Evolutionary conservation across 2,888 invertebrate species (phyloP).

Genomic region (Onchidella celtica): DNA sequence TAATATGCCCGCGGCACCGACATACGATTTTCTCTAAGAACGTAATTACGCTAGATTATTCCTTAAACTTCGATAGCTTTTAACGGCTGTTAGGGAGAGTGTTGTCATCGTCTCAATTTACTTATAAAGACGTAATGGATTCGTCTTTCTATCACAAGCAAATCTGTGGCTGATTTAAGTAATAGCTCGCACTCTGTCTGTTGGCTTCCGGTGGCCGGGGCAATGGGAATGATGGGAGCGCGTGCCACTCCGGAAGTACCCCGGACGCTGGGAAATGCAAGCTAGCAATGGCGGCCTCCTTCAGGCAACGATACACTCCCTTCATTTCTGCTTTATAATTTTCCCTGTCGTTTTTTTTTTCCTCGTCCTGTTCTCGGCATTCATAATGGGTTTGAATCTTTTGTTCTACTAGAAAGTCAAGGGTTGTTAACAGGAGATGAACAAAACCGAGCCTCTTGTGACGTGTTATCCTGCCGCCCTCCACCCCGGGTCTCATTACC

Average conservation of each 20-base stretch:
- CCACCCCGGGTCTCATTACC: constrained; percentile 32
- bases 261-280: constrained; percentile 50
- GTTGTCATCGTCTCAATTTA: constrained; percentile 51
- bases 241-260: constrained; percentile 47
- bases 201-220: constrained; percentile 44
- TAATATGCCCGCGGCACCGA: constrained; percentile 49
- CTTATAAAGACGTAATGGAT: constrained; percentile 51
- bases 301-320: constrained; percentile 48
- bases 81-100: constrained; percentile 47
- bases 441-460: constrained; percentile 38
- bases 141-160: constrained; percentile 48
- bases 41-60: constrained; percentile 55
- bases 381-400: constrained; percentile 39
- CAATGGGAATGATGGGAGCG: constrained; percentile 43
- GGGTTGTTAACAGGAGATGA: constrained; percentile 34
- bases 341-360: constrained; percentile 10
- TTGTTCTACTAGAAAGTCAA: constrained; percentile 36
- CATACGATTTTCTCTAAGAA: constrained; percentile 46
- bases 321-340: constrained; percentile 41
- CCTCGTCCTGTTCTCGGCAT: neutral
- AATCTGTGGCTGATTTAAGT: constrained; percentile 50
- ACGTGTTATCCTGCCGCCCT: constrained; percentile 40
- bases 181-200: constrained; percentile 50
- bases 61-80: constrained; percentile 56
- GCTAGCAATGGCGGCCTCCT: constrained; percentile 44